Percentiles rank a stretch among this genome's conserved stretches.
These are phyloP conservation scores for Orchesella flavescens DNA, from an alignment of 2,888 invertebrate genomes.

Conservation along the genomic window DNA sequence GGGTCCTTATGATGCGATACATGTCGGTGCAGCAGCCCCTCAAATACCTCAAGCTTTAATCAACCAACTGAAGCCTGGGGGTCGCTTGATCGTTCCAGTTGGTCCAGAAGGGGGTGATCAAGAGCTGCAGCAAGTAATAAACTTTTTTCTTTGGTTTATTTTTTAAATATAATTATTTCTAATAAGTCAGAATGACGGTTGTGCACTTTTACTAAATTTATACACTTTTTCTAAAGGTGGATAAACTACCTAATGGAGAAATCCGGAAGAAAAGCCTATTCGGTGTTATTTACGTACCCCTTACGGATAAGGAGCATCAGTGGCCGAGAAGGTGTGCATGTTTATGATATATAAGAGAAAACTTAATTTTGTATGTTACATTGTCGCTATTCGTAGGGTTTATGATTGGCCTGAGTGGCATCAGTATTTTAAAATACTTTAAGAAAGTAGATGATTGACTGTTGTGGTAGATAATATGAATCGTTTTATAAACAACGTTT, in stretches of 20 bases:
- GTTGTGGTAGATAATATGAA: slow-evolving; percentile 11
- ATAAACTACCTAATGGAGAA: slow-evolving; percentile 88
- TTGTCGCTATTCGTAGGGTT: slow-evolving; percentile 47
- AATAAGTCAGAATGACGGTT: too few species aligned
- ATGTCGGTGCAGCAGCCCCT: slow-evolving; percentile 88
- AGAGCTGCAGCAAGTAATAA: slow-evolving; percentile 78
- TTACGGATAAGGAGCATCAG: slow-evolving; percentile 88
- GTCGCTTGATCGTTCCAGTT: slow-evolving; percentile 84
- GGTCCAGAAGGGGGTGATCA: slow-evolving; percentile 86
- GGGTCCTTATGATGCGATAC: slow-evolving; percentile 93
- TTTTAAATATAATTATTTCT: not conserved
- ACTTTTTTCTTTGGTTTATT: not conserved
- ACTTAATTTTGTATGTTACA: slow-evolving; percentile 42
- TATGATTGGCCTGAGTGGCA: slow-evolving; percentile 31
- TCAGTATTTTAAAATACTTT: slow-evolving; percentile 45
- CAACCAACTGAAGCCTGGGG: slow-evolving; percentile 92
- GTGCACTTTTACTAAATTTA: slow-evolving; percentile 73
- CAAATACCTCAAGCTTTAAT: slow-evolving; percentile 84
- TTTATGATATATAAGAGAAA: slow-evolving; percentile 52
- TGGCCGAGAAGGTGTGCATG: slow-evolving; percentile 75
- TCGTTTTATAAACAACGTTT: not conserved
- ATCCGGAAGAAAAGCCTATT: slow-evolving; percentile 86
- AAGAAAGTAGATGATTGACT: not conserved
- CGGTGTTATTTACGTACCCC: slow-evolving; percentile 97
- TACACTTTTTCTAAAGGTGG: slow-evolving; percentile 79